Percentiles rank a stretch among this genome's conserved stretches.
These are phyloP conservation scores for Acrocephalus arundinaceus DNA, from an alignment of 2,113 vertebrate genomes.

Conservation along the genomic window DNA sequence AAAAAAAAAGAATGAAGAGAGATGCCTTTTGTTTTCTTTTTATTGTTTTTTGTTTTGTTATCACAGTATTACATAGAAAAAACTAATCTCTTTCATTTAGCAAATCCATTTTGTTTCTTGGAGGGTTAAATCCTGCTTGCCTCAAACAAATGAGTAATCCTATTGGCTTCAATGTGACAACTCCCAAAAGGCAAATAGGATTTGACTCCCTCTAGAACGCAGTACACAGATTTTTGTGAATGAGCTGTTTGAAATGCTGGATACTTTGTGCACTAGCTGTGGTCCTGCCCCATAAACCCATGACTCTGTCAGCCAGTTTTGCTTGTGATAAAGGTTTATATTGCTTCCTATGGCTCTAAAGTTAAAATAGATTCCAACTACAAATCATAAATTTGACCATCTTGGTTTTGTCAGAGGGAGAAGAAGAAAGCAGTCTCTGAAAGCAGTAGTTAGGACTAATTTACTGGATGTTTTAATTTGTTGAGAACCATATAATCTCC, in stretches of 20 bases:
- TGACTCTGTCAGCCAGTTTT: not conserved
- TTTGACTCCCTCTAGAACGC: slow-evolving; percentile 20
- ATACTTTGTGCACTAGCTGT: not conserved
- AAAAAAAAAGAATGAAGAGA: not conserved
- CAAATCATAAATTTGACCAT: not conserved
- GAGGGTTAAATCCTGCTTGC: slow-evolving; percentile 47
- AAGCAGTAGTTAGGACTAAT: not conserved
- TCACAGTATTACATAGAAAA: not conserved
- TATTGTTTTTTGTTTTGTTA: not conserved
- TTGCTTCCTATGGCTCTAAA: not conserved
- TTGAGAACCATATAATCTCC: not conserved
- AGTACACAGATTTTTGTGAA: slow-evolving; percentile 48
- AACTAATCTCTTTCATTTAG: slow-evolving; percentile 31
- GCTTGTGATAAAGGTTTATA: not conserved
- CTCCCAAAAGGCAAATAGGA: slow-evolving; percentile 62
- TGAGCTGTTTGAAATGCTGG: slow-evolving; percentile 4
- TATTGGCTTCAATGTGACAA: slow-evolving; percentile 58
- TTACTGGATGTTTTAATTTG: slow-evolving; percentile 22
- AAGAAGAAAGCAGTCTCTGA: not conserved
- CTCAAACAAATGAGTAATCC: slow-evolving; percentile 52
- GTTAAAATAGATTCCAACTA: not conserved
- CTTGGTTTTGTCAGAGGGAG: slow-evolving; percentile 2
- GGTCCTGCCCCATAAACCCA: not conserved
- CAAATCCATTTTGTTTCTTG: slow-evolving; percentile 53
- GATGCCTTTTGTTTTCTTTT: not conserved